phyloP scores from a whole-genome alignment of 2,113 vertebrate species.

The Scolopax mira region DNA sequence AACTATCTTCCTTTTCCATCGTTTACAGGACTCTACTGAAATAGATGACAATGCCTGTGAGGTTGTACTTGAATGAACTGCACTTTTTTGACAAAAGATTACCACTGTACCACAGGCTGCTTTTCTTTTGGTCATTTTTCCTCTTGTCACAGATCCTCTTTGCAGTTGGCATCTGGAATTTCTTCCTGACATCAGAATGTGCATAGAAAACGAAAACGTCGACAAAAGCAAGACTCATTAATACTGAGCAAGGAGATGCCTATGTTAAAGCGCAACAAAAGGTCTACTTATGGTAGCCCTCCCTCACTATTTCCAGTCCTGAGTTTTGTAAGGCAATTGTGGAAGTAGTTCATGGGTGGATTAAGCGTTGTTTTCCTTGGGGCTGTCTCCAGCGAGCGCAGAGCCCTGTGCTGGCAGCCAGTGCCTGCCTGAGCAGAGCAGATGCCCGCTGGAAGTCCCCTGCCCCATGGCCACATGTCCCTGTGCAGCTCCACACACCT shows the following conservation, averaged over 20 bases:
- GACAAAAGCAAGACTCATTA: background rate
- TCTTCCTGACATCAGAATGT: background rate
- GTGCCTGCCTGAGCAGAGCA: background rate
- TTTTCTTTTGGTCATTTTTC: background rate
- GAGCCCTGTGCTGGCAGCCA: too few species aligned
- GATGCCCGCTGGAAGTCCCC: background rate
- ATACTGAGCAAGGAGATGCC: background rate
- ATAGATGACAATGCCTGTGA: background rate
- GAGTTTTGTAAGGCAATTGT: background rate
- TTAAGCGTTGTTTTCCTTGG: background rate
- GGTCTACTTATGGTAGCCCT: background rate
- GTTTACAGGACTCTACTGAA: background rate
- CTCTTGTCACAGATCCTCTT: background rate
- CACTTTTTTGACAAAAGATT: background rate
- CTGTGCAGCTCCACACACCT: background rate
- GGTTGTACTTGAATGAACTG: background rate
- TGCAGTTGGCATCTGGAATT: background rate
- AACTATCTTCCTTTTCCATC: background rate
- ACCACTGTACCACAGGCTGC: background rate
- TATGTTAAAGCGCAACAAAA: background rate
- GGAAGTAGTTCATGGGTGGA: background rate
- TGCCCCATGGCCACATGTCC: fast-evolving
- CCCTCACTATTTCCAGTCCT: background rate
- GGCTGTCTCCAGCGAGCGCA: fast-evolving
- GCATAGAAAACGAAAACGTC: background rate